Conservation (phyloP, 2,113 vertebrate species). For the Coracopsis vasa region DNA sequence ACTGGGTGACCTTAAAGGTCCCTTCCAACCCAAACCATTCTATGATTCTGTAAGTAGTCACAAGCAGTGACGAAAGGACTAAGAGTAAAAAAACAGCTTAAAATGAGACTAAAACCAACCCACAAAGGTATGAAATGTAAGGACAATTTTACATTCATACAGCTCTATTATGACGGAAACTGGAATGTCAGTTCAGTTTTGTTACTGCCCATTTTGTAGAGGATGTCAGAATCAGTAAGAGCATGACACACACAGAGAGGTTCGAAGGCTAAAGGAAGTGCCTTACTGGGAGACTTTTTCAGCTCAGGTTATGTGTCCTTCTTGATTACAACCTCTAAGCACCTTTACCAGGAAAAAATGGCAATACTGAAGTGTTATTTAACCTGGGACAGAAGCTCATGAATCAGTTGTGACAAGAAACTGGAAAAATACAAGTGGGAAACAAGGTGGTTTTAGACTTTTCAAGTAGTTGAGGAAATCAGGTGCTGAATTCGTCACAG, state of each 20-base stretch:
- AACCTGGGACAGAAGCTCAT: background rate
- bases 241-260: background rate
- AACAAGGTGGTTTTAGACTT: background rate
- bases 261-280: background rate
- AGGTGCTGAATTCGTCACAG: background rate
- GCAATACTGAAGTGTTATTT: background rate
- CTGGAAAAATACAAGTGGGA: background rate
- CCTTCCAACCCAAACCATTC: background rate
- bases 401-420: background rate
- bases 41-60: background rate
- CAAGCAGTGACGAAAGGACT: background rate
- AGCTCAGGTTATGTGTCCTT: background rate
- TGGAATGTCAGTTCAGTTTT: background rate
- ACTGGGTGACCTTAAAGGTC: background rate
- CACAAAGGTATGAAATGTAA: background rate
- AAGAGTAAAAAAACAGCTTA: background rate
- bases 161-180: background rate
- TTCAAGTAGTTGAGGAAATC: background rate
- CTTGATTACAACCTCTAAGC: background rate
- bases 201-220: background rate
- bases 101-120: background rate
- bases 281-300: background rate
- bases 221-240: background rate
- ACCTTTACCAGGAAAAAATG: background rate
- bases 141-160: background rate